Evolutionary conservation across 2,113 vertebrate genomes (phyloP).

Genomic region (Tiliqua scincoides): DNA sequence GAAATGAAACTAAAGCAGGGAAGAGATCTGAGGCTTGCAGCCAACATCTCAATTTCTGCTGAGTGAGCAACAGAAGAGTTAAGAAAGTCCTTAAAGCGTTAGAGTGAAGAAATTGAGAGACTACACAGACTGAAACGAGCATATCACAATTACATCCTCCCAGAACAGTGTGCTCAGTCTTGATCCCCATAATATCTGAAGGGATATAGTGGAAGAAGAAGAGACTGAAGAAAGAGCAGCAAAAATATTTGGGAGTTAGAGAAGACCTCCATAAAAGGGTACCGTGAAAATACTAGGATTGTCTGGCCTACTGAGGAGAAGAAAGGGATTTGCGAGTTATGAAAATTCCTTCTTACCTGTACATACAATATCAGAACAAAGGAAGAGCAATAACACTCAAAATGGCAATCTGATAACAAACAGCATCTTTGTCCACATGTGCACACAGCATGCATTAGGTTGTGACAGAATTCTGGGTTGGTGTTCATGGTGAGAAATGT

Average conservation of each 20-base stretch:
- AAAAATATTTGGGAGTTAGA: slow-evolving; percentile 33
- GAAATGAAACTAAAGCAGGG: slow-evolving; percentile 56
- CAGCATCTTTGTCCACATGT: neutral
- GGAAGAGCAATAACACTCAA: neutral
- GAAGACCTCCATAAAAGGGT: slow-evolving; percentile 8
- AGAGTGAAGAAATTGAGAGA: slow-evolving; percentile 11
- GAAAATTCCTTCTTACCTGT: neutral
- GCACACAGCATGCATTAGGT: neutral
- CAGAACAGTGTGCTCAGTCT: slow-evolving; percentile 28
- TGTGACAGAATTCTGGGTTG: neutral
- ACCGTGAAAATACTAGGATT: slow-evolving; percentile 23
- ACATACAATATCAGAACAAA: neutral
- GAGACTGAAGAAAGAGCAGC: slow-evolving; percentile 25
- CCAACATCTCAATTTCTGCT: slow-evolving; percentile 50
- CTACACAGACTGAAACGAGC: slow-evolving; percentile 39
- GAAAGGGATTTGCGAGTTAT: neutral
- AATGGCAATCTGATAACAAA: neutral
- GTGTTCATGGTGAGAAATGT: neutral
- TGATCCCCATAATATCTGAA: slow-evolving; percentile 50
- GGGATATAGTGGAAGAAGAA: neutral
- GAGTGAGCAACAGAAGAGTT: slow-evolving; percentile 20
- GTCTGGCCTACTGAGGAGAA: neutral
- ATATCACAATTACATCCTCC: neutral
- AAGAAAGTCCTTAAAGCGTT: neutral
- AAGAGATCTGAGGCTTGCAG: slow-evolving; percentile 16